These are phyloP conservation scores for Elaphurus davidianus DNA, from an alignment of 2,113 vertebrate genomes.

Conservation along the genomic window DNA sequence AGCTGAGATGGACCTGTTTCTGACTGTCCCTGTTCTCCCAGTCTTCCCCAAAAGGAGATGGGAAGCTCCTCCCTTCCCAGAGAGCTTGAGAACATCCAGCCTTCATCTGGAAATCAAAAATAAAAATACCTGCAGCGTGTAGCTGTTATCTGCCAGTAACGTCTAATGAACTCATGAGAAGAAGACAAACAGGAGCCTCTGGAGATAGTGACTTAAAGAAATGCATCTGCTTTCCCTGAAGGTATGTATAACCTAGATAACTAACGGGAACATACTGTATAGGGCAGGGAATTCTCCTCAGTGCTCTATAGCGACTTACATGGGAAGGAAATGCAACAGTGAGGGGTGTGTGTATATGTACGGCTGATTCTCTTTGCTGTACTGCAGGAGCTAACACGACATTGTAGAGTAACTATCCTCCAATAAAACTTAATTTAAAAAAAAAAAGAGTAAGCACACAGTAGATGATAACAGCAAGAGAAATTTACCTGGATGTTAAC, in stretches of 20 bases:
- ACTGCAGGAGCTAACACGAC: not conserved
- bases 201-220: not conserved
- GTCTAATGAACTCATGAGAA: not conserved
- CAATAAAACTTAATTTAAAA: not conserved
- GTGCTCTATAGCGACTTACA: not conserved
- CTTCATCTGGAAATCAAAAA: not conserved
- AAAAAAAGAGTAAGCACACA: not conserved
- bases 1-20: not conserved
- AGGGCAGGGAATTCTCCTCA: not conserved
- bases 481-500: not conserved
- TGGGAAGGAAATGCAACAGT: not conserved
- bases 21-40: not conserved
- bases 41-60: not conserved
- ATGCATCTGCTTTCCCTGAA: not conserved
- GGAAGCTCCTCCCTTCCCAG: not conserved
- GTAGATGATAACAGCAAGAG: not conserved
- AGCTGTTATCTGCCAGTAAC: not conserved
- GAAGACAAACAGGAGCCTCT: not conserved
- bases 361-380: not conserved
- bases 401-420: not conserved
- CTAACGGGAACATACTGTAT: not conserved
- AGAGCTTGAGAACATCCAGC: not conserved
- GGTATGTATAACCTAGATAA: not conserved
- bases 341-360: not conserved
- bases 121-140: not conserved